phyloP scores from a whole-genome alignment of 2,113 vertebrate species.

The Stictonetta naevosa region DNA sequence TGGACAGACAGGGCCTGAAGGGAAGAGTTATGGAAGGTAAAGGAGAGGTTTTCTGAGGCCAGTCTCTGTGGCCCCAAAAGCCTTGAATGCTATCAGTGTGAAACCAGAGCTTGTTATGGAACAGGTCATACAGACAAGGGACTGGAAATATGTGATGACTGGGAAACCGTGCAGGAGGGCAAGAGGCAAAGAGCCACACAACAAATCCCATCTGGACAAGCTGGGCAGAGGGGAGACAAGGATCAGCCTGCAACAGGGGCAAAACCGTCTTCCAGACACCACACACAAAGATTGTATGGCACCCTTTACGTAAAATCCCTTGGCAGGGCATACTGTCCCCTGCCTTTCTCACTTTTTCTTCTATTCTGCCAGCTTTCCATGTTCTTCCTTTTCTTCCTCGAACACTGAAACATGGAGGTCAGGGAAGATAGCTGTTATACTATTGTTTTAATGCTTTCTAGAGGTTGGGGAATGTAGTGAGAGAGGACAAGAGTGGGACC shows the following conservation, averaged over 20 bases:
- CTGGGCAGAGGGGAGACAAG: not conserved
- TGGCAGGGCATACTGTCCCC: not conserved
- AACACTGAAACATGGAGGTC: not conserved
- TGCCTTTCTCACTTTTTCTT: not conserved
- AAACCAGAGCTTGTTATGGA: conserved; percentile 16
- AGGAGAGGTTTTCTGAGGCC: not conserved
- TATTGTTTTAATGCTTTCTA: not conserved
- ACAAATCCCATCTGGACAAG: not conserved
- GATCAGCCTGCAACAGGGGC: not conserved
- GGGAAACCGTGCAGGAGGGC: not conserved
- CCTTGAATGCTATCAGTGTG: not conserved
- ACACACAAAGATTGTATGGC: not conserved
- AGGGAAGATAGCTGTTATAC: not conserved
- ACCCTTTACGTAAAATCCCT: not conserved
- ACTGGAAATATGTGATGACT: not conserved
- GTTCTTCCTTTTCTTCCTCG: not conserved
- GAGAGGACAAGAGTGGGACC: not conserved
- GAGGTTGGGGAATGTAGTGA: not conserved
- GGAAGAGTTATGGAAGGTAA: not conserved
- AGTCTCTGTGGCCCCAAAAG: not conserved
- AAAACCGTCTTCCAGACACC: not conserved
- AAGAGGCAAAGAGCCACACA: not conserved
- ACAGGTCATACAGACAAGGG: not conserved
- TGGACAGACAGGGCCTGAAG: not conserved
- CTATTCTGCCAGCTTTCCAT: not conserved